These are phyloP conservation scores for Characodon lateralis DNA, from an alignment of 2,797 vertebrate genomes.

Conservation along the genomic window DNA sequence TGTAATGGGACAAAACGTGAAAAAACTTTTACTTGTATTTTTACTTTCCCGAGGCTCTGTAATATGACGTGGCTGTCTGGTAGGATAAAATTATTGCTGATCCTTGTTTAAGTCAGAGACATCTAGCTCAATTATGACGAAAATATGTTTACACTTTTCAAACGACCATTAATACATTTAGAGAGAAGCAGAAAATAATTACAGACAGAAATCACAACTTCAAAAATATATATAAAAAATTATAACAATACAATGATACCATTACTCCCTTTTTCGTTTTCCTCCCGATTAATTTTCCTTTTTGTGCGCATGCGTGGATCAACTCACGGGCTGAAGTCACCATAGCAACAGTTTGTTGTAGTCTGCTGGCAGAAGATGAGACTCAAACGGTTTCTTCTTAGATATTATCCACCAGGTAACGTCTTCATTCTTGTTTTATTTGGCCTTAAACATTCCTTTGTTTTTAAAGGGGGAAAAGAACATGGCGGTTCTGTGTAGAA, in stretches of 20 bases:
- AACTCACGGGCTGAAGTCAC: constrained; percentile 18
- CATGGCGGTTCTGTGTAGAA: background rate
- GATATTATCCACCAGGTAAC: constrained; percentile 89
- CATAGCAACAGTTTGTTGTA: constrained; percentile 74
- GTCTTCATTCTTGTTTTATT: background rate
- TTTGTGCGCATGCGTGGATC: constrained; percentile 47
- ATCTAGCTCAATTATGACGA: background rate
- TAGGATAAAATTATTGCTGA: background rate
- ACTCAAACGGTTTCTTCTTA: constrained; percentile 86
- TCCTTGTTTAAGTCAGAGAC: background rate
- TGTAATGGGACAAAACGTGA: background rate
- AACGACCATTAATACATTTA: background rate
- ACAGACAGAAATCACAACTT: background rate
- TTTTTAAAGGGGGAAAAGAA: background rate
- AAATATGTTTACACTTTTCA: background rate
- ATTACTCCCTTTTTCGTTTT: too few species aligned
- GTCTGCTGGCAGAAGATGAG: constrained; percentile 75
- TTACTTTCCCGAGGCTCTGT: background rate
- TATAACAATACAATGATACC: too few species aligned
- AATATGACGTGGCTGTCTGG: background rate
- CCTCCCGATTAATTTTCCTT: too few species aligned
- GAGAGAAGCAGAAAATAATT: background rate
- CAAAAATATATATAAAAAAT: background rate
- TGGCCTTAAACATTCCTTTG: background rate
- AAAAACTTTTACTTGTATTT: background rate